Base-by-base conservation (phyloP, 2,797 vertebrate genomes). In the Falco cherrug region DNA sequence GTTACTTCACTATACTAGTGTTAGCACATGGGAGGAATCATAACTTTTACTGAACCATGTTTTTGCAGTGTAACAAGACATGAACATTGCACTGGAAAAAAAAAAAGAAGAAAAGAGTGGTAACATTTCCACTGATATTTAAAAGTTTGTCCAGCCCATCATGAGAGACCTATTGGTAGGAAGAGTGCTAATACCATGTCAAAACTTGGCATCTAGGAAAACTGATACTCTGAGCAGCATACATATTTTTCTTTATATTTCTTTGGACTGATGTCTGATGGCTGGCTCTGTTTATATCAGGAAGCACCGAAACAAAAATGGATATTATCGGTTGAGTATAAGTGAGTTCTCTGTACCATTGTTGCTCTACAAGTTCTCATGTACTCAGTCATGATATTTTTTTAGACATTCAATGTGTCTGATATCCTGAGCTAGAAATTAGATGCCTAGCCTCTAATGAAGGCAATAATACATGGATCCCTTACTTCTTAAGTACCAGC, bases 341-440 rank as follows among this genome's bases (percentile, higher is more conserved):
- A 53, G 35, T 16, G 43, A 87, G 48, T 60, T 24, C 43, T 48
- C 37, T 71, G 20, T 54, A 92, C 33, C 13, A 81, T 11, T 8
- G 13, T n/a, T 75, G 26, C 81, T 92, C 54, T 63, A 84, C 41
- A 84, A 56, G 39, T 61, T 83, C 64, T 83, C 8, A 17, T 9
- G 24, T 65, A 83, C 41, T 89, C 21, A 68, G 43, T 87, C 60
- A 48, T n/a, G 21, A 17, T 67, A 43, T 59, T 89, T 93, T 88
- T 92, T 64, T 86, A 82, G 89, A 28, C 16, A 60, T 89, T 78
- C 59, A 43, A 77, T 83, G 48, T 65, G 47, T 45, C 77, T 90
- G 39, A 54, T 84, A 87, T 75, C 57, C 94, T 83, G n/a, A 93
- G 53, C 68, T 74, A 84, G 84, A 97, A 93, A 91, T 95, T 50